Percentiles rank a stretch among this genome's conserved stretches.
Conservation (phyloP, 2,888 invertebrate genomes). For the Cacoxenus indagator region DNA sequence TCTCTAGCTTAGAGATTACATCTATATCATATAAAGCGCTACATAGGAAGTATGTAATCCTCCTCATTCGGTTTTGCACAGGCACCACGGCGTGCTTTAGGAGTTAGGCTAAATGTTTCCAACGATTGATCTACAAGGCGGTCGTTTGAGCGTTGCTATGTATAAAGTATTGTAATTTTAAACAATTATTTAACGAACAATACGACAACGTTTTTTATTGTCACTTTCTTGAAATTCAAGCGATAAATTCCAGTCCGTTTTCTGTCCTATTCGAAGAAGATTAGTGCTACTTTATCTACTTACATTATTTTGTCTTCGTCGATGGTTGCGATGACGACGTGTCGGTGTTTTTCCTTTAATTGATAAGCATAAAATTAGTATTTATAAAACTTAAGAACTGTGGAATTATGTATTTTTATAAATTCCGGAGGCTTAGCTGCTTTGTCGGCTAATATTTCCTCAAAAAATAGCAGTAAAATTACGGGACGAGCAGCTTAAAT, state of each 20-base stretch:
- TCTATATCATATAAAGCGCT: not conserved
- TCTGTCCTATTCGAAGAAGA: conserved; percentile 14
- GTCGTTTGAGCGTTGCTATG: not conserved
- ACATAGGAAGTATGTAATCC: too few relatives aligned
- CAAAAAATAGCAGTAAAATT: too few relatives aligned
- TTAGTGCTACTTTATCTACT: not conserved
- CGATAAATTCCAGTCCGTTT: conserved; percentile 7
- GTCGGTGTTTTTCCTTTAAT: not conserved
- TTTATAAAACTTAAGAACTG: not conserved
- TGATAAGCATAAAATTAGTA: not conserved
- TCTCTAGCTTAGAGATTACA: not conserved
- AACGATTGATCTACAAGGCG: not conserved
- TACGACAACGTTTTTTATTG: not conserved
- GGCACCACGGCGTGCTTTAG: too few relatives aligned
- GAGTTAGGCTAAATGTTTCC: too few relatives aligned
- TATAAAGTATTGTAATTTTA: conserved; percentile 4
- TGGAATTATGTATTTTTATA: not conserved
- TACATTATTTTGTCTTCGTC: not conserved
- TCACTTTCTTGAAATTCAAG: not conserved
- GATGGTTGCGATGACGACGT: too few relatives aligned
- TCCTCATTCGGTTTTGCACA: not conserved
- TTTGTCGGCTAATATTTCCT: too few relatives aligned
- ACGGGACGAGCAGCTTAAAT: too few relatives aligned
- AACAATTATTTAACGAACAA: not conserved
- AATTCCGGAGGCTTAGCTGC: too few relatives aligned